Evolutionary conservation across 2,113 vertebrate species (phyloP), one percentile per base, ranked within the genome.

Genomic region (Corythornis madagascariensis): DNA sequence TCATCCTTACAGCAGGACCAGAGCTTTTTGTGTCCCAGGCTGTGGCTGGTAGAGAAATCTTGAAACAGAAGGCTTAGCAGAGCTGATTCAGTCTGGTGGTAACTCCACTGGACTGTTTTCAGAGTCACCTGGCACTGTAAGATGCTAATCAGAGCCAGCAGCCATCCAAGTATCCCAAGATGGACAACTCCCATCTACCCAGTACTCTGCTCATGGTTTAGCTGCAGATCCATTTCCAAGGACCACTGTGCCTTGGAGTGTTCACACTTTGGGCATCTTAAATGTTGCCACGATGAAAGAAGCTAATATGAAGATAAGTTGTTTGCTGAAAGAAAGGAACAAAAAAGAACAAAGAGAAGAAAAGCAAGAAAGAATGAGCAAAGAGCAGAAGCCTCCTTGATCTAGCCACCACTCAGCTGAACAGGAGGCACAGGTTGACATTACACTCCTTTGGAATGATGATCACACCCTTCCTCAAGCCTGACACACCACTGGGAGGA

Each of bases 401-500:
- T 73, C 63, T 35, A 35, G 48, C 43, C 57, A 82, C 73, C 50
- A 13, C 72, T 73, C 3, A 20, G 61, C 60, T 66, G 67, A 83
- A 85, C 4, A 11, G 69, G 83, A 86, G 86, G 70, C 91, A 93
- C 72, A 80, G 77, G 90, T 94, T 88, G 88, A 86, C 53, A 26
- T 88, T 71, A 72, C 69, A 40, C 40, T 81, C 40, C 92, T 86
- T 57, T 90, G 94, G 93, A 95, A 96, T 88, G 90, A 90, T 93
- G 93, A 88, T 95, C 80, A 94, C 65, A 70, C 65, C 92, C 86
- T 95, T 77, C 72, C 87, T 71, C n/a, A 60, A 88, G 76, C 69
- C 79, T 92, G 96, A 93, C 90, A 83, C 92, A 89, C 65, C 88
- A 93, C 80, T 56, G 86, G 85, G 60, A 95, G 69, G 86, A 88